Conservation (phyloP, 2,113 vertebrate genomes). For the Sebastes schlegelii region DNA sequence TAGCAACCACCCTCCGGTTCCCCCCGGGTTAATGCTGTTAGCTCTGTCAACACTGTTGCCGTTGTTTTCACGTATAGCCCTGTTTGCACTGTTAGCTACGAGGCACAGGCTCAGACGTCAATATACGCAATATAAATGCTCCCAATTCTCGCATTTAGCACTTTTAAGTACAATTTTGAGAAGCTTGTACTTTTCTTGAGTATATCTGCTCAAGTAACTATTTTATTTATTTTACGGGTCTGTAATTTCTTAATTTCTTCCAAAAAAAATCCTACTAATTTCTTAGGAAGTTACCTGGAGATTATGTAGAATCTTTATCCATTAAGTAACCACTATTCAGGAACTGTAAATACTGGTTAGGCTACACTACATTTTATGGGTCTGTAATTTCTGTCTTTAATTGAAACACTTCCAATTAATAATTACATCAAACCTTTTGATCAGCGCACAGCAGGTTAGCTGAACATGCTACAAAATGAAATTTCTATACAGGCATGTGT, state of each 20-base stretch:
- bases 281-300: not conserved
- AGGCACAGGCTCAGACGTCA: too few species aligned
- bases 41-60: too few species aligned
- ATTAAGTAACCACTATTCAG: not conserved
- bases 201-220: not conserved
- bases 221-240: not conserved
- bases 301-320: not conserved
- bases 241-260: not conserved
- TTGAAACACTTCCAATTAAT: not conserved
- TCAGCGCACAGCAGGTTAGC: not conserved
- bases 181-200: not conserved
- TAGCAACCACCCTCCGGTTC: too few species aligned
- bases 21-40: too few species aligned
- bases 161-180: not conserved
- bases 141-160: too few species aligned
- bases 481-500: not conserved
- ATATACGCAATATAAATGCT: too few species aligned
- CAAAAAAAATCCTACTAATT: too few species aligned
- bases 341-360: not conserved
- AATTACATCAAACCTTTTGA: not conserved
- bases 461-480: not conserved
- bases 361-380: not conserved
- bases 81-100: too few species aligned
- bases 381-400: not conserved
- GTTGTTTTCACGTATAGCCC: too few species aligned